Evolutionary conservation across 2,888 invertebrate genomes (phyloP), one percentile per base, ranked within the genome.

Genomic region (Craniophora ligustri): DNA sequence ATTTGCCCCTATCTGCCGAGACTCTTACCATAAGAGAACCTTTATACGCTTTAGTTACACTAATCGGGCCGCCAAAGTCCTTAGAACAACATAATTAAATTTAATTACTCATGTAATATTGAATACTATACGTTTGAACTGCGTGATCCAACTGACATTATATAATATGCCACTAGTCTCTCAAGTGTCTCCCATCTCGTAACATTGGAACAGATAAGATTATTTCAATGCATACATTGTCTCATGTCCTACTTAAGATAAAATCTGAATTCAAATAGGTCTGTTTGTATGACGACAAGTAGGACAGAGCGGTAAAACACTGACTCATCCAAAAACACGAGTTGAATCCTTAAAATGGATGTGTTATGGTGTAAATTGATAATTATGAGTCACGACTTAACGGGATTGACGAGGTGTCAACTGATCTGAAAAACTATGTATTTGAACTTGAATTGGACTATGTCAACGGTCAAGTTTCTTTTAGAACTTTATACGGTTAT

Each of bases 311-410:
- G 40, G 60, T 50, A 28, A n/a, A 36, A 11, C 1, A 3, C 1
- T 62, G 50, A 62, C 32, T 66, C 62, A 62, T 5, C n/a, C 6
- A 10, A 23, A 0, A 18, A 14, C 21, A 38, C 21, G 21, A 13
- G 11, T 32, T 62, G 28, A 42, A 45, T 59, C 67, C 62, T 66
- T 62, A 41, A n/a, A 50, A 59, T 34, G 40, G 45, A 13, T n/a
- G 36, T 38, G 32, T 0, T 11, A 45, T 45, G 40, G 59, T 50
- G 67, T 1, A 59, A 62, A 62, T 45, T 38, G 10, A 36, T 18
- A 1, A 26, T n/a, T 6, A 57, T 65, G 48, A 62, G 21, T 45
- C 66, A 66, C 30, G 26, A 45, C 10, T n/a, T 40, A 58, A 57
- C 49, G 31, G 39, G 15, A 26, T 30, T 23, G 0, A 1, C 23